Conservation (phyloP, 2,888 invertebrate genomes). For the Sesamia inferens region DNA sequence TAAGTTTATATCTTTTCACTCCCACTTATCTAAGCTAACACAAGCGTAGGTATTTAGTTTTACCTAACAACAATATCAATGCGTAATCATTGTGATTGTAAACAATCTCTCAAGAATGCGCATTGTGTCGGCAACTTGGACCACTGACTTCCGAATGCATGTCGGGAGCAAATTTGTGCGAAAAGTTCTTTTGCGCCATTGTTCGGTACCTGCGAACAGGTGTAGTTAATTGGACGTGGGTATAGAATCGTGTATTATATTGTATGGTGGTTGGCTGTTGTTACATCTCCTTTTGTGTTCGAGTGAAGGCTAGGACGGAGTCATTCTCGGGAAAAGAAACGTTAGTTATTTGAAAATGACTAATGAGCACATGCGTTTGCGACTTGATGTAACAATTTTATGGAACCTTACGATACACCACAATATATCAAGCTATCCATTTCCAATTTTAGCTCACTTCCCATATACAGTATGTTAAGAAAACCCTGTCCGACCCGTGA, state of each 20-base stretch:
- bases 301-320: constrained; percentile 52
- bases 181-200: constrained; percentile 64
- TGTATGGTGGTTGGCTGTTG: constrained; percentile 41
- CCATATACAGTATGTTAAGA: no score
- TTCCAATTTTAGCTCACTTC: no score
- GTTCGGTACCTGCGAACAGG: constrained; percentile 56
- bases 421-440: no score
- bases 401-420: neutral
- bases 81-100: constrained; percentile 56
- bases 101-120: constrained; percentile 74
- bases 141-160: constrained; percentile 74
- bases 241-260: constrained; percentile 52
- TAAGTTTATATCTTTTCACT: constrained; percentile 22
- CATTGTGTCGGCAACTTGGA: constrained; percentile 73
- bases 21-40: constrained; percentile 21
- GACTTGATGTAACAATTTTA: neutral
- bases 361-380: constrained; percentile 15
- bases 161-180: constrained; percentile 61
- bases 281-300: constrained; percentile 60
- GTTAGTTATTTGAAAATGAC: constrained; percentile 43
- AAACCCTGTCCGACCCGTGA: no score
- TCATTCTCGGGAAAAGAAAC: constrained; percentile 48
- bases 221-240: constrained; percentile 62
- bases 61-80: constrained; percentile 60
- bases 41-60: constrained; percentile 23